These are phyloP conservation scores for Helogale parvula DNA, from an alignment of 2,113 vertebrate genomes.

Conservation along the genomic window DNA sequence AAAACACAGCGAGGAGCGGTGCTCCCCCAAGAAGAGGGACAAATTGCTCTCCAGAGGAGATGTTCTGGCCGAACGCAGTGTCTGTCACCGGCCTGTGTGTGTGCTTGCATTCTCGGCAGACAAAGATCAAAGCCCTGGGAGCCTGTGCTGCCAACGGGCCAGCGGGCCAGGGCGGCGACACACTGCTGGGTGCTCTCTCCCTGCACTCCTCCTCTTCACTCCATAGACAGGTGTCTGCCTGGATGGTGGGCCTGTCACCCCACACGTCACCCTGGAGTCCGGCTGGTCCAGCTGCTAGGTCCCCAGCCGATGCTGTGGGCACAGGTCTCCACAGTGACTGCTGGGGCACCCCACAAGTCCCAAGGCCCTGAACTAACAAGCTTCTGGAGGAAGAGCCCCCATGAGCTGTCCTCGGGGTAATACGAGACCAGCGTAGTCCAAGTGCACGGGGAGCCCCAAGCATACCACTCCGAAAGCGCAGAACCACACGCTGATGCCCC, in stretches of 20 bases:
- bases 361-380: neutral
- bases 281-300: no score
- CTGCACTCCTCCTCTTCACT: rapidly evolving
- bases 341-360: neutral
- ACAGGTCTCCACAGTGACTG: neutral
- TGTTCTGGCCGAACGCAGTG: rapidly evolving
- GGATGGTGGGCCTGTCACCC: neutral
- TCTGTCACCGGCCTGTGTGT: neutral
- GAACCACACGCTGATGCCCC: neutral
- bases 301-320: neutral
- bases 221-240: neutral
- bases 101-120: rapidly evolving
- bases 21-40: neutral
- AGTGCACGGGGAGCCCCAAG: neutral
- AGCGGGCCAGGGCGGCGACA: rapidly evolving
- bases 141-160: neutral
- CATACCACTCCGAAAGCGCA: rapidly evolving
- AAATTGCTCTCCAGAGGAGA: neutral
- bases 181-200: rapidly evolving
- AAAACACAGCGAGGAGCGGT: neutral
- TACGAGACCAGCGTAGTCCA: neutral
- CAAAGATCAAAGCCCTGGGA: neutral
- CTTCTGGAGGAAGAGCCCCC: neutral
- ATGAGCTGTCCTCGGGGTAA: neutral
- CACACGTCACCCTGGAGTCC: neutral